Percentiles rank a stretch among this genome's conserved stretches.
Evolutionary conservation across 2,797 vertebrate species (phyloP).

Genomic region (Siniperca obscura): DNA sequence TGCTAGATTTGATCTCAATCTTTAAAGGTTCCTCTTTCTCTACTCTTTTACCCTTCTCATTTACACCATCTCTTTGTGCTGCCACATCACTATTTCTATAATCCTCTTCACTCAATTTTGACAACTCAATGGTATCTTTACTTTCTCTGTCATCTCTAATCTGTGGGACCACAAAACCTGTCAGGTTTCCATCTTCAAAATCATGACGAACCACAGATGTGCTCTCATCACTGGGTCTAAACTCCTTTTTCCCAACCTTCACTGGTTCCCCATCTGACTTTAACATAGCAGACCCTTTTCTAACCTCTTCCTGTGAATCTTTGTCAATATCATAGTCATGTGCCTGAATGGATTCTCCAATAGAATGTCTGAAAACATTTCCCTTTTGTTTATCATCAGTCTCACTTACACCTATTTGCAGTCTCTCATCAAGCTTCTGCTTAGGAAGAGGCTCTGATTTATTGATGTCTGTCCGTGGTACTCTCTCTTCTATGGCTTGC

Average conservation of each 20-base stretch:
- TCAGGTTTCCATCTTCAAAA: constrained; percentile 12
- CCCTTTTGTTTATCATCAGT: constrained; percentile 27
- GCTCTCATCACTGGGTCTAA: constrained; percentile 6
- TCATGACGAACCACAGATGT: not conserved
- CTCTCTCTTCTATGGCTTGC: constrained; percentile 74
- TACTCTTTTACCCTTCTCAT: constrained; percentile 27
- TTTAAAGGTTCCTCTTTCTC: constrained; percentile 45
- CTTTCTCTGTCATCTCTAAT: constrained; percentile 18
- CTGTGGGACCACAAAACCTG: constrained; percentile 5
- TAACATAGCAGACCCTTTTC: constrained; percentile 3
- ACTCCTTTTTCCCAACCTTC: not conserved
- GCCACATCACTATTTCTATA: not conserved
- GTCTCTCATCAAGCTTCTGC: constrained; percentile 27
- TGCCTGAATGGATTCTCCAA: constrained; percentile 13
- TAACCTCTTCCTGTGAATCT: constrained; percentile 18
- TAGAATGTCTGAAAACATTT: not conserved
- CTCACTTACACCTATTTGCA: constrained; percentile 17
- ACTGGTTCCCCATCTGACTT: constrained; percentile 8
- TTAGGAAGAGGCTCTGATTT: constrained; percentile 20
- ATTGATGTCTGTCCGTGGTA: constrained; percentile 46
- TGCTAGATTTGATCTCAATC: constrained; percentile 27
- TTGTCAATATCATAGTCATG: not conserved
- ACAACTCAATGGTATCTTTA: constrained; percentile 3
- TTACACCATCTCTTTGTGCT: constrained; percentile 1
- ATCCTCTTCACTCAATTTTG: constrained; percentile 16